Evolutionary conservation across 2,888 invertebrate genomes (phyloP).

Genomic region (Clanis bilineata): DNA sequence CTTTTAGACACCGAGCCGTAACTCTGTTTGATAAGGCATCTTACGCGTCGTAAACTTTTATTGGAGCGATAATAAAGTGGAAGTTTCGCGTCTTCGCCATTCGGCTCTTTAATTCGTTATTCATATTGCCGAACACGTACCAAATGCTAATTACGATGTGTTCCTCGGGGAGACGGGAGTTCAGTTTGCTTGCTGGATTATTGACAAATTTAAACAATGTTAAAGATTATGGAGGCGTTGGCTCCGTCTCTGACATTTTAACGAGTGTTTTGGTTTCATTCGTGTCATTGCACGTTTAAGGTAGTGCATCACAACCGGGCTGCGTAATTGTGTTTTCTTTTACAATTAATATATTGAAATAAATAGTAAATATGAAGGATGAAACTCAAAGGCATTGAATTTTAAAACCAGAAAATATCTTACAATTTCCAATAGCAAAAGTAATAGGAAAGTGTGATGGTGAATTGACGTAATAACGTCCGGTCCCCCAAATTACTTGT

Average conservation of each 20-base stretch:
- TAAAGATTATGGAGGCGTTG: not conserved
- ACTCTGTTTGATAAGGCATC: conserved; percentile 31
- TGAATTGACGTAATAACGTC: too few relatives aligned
- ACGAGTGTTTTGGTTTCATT: not conserved
- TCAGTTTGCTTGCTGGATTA: conserved; percentile 4
- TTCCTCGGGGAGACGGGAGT: conserved; percentile 19
- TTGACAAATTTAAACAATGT: conserved; percentile 10
- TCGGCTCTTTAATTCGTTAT: conserved; percentile 47
- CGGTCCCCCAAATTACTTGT: too few relatives aligned
- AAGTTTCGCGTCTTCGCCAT: conserved; percentile 31
- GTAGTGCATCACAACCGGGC: too few relatives aligned
- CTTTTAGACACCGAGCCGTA: conserved; percentile 9
- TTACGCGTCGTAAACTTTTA: conserved; percentile 34
- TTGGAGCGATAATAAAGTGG: conserved; percentile 40
- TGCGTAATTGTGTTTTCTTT: too few relatives aligned
- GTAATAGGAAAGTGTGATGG: too few relatives aligned
- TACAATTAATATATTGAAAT: too few relatives aligned
- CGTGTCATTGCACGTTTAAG: too few relatives aligned
- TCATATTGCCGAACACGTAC: conserved; percentile 52
- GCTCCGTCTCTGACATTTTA: not conserved
- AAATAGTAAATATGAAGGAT: too few relatives aligned
- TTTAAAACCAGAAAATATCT: too few relatives aligned
- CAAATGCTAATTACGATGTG: conserved; percentile 39
- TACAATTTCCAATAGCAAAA: too few relatives aligned
- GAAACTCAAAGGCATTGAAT: too few relatives aligned